Conservation (phyloP, 2,113 vertebrate species). For the Lipotes vexillifer region DNA sequence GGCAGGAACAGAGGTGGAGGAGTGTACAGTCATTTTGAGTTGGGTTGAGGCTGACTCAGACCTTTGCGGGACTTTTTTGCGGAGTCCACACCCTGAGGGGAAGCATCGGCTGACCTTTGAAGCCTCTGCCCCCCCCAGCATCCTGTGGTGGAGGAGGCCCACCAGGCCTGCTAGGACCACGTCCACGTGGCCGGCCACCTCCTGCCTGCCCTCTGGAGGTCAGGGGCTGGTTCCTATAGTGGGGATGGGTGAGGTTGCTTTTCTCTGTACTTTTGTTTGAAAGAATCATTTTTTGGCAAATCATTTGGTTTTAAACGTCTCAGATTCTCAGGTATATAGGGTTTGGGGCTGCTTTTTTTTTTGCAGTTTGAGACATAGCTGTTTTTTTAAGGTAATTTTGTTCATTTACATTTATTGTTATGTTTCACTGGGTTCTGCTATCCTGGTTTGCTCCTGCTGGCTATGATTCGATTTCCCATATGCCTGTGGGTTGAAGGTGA, state of each 20-base stretch:
- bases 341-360: not conserved
- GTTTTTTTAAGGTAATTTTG: not conserved
- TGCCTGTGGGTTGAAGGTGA: not conserved
- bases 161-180: not conserved
- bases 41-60: not conserved
- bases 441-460: not conserved
- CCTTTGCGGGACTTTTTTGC: not conserved
- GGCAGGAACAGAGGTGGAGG: not conserved
- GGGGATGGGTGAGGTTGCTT: not conserved
- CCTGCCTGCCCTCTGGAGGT: not conserved
- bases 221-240: not conserved
- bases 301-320: not conserved
- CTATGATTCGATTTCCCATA: not conserved
- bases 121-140: too few species aligned
- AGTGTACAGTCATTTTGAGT: too few species aligned
- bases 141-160: not conserved
- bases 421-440: not conserved
- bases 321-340: not conserved
- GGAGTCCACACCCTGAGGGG: not conserved
- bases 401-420: not conserved
- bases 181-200: not conserved
- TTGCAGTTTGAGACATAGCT: not conserved
- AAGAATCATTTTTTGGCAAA: not conserved
- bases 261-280: not conserved
- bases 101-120: not conserved